A percentile compares a stretch with the other conserved stretches of the same genome.
Conservation (phyloP, 2,888 invertebrate genomes). For the Trichopoda pennipes region DNA sequence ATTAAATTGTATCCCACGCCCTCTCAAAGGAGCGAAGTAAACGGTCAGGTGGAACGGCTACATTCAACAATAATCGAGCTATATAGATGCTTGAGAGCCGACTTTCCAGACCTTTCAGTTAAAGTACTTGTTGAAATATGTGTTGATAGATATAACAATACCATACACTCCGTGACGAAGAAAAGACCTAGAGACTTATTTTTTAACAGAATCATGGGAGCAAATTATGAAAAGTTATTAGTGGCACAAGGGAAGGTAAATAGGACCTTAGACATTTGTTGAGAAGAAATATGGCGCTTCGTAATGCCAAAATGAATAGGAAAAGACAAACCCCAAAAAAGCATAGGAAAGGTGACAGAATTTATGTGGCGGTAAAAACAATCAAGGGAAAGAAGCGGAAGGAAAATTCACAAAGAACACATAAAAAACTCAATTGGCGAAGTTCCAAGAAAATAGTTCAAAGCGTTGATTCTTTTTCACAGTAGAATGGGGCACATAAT, state of each 20-base stretch:
- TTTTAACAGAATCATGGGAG: not conserved
- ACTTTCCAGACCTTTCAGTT: not conserved
- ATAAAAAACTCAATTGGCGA: slow-evolving; percentile 3
- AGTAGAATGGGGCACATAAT: too few relatives aligned
- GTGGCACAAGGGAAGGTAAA: not conserved
- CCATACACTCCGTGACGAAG: not conserved
- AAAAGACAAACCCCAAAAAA: not conserved
- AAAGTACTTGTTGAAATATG: not conserved
- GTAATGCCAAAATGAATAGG: not conserved
- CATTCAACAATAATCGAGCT: not conserved
- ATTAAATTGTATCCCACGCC: not conserved
- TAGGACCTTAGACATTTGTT: not conserved
- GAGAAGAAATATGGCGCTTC: not conserved
- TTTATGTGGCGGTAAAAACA: not conserved
- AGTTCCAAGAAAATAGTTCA: too few relatives aligned
- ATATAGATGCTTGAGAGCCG: not conserved
- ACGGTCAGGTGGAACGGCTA: not conserved
- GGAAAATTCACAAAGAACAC: slow-evolving; percentile 20
- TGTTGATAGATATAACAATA: slow-evolving; percentile 1
- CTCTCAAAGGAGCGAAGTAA: not conserved
- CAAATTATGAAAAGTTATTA: slow-evolving; percentile 1
- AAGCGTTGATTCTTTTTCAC: too few relatives aligned
- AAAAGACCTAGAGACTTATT: slow-evolving; percentile 8
- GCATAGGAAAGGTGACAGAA: not conserved
- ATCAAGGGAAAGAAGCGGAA: slow-evolving; percentile 1